phyloP scores from a whole-genome alignment of 2,797 vertebrate species.

The Hippocampus kuda region DNA sequence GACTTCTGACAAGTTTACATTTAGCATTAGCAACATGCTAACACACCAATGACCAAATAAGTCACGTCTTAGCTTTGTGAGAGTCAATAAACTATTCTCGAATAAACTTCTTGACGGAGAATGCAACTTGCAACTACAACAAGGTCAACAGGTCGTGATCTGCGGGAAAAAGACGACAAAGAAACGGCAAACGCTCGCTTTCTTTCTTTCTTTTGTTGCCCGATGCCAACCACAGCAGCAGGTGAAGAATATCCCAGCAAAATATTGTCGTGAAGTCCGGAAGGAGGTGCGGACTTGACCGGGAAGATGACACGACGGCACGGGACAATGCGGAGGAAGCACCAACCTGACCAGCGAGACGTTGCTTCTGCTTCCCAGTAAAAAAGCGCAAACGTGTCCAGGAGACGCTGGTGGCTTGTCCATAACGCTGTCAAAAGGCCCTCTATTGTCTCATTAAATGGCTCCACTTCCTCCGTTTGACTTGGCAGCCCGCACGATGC shows the following conservation, averaged over 20 bases:
- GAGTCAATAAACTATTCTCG: not conserved
- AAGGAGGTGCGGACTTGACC: slow-evolving; percentile 77
- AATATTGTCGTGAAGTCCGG: slow-evolving; percentile 85
- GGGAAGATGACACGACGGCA: slow-evolving; percentile 62
- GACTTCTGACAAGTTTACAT: not conserved
- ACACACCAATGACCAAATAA: not conserved
- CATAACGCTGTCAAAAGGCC: not conserved
- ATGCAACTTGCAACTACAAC: not conserved
- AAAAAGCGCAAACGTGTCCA: not conserved
- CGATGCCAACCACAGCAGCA: slow-evolving; percentile 40
- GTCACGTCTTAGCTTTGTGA: not conserved
- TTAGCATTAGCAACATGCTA: slow-evolving; percentile 4
- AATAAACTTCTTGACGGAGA: not conserved
- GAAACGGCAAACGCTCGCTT: not conserved
- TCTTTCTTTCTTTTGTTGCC: not conserved
- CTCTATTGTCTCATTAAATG: not conserved
- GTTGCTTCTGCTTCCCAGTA: not conserved
- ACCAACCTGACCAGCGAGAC: slow-evolving; percentile 79
- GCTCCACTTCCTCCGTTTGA: too few species aligned
- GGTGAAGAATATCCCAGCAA: slow-evolving; percentile 90
- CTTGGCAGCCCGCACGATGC: too few species aligned
- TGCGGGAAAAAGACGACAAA: too few species aligned
- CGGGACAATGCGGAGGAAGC: slow-evolving; percentile 69
- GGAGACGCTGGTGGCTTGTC: not conserved
- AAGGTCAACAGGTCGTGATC: too few species aligned